A percentile compares a stretch with the other conserved stretches of the same genome.
Conservation (phyloP, 2,797 vertebrate genomes). For the Gallinago stenura region DNA sequence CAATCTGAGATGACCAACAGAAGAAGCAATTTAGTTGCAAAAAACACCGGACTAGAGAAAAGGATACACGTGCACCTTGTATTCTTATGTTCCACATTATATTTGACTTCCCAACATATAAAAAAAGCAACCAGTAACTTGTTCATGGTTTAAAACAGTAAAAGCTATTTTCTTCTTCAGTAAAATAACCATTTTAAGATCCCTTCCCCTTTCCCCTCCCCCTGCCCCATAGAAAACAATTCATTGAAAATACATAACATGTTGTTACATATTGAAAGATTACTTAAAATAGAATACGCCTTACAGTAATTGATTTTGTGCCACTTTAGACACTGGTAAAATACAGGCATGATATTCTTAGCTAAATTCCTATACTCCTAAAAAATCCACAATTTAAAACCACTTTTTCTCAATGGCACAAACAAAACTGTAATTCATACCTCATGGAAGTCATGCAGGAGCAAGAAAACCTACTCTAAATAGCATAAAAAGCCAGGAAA, state of each 20-base stretch:
- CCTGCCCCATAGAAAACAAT: not conserved
- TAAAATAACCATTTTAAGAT: not conserved
- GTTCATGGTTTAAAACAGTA: not conserved
- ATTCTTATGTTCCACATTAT: not conserved
- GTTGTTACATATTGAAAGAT: not conserved
- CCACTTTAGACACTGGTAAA: not conserved
- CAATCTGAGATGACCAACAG: not conserved
- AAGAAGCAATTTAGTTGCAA: not conserved
- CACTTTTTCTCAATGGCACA: not conserved
- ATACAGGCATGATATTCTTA: not conserved
- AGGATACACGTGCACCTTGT: not conserved
- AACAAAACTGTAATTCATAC: not conserved
- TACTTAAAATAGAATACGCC: not conserved
- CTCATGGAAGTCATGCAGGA: not conserved
- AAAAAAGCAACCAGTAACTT: not conserved
- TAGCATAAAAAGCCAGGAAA: not conserved
- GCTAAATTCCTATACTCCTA: not conserved
- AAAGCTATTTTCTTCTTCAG: not conserved
- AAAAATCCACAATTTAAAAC: not conserved
- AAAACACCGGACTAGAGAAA: not conserved
- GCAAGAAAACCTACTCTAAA: not conserved
- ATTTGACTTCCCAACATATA: not conserved
- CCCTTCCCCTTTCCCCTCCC: too few species aligned
- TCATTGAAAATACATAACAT: not conserved
- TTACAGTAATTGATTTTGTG: not conserved